phyloP scores from a whole-genome alignment of 2,113 vertebrate genomes.

The Peromyscus leucopus region DNA sequence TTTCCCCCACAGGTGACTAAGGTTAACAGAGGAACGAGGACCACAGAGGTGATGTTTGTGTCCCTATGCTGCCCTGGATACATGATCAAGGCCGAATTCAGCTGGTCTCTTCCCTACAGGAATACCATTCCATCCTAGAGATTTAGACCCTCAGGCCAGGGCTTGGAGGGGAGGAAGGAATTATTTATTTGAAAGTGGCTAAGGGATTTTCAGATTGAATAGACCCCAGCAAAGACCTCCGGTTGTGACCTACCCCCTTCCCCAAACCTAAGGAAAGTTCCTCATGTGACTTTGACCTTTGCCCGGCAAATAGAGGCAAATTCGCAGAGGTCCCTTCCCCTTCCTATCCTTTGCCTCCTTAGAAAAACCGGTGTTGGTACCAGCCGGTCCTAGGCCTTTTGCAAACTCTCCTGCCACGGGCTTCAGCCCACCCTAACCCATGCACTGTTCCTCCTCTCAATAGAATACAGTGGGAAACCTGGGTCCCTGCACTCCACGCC shows the following conservation, averaged over 20 bases:
- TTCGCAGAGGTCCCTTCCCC: not conserved
- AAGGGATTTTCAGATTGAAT: slow-evolving; percentile 45
- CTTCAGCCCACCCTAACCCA: not conserved
- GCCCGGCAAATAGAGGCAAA: not conserved
- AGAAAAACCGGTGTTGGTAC: not conserved
- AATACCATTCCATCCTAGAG: not conserved
- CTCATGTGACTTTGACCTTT: not conserved
- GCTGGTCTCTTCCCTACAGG: not conserved
- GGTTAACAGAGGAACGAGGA: not conserved
- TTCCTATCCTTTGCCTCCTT: not conserved
- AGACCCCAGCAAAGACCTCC: not conserved
- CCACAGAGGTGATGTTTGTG: not conserved
- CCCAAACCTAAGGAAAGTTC: not conserved
- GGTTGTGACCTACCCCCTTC: not conserved
- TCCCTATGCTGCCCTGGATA: not conserved
- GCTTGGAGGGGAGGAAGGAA: not conserved
- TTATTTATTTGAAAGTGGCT: slow-evolving; percentile 44
- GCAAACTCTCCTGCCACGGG: not conserved
- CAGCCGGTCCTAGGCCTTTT: not conserved
- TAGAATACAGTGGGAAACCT: not conserved
- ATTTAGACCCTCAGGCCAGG: not conserved
- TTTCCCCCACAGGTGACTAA: slow-evolving; percentile 39
- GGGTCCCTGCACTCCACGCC: slow-evolving; percentile 25
- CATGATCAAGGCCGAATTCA: not conserved
- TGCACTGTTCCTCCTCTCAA: not conserved